A percentile compares a stretch with the other conserved stretches of the same genome.
Evolutionary conservation across 2,888 invertebrate species (phyloP).

Genomic region (Mythimna lalbum): DNA sequence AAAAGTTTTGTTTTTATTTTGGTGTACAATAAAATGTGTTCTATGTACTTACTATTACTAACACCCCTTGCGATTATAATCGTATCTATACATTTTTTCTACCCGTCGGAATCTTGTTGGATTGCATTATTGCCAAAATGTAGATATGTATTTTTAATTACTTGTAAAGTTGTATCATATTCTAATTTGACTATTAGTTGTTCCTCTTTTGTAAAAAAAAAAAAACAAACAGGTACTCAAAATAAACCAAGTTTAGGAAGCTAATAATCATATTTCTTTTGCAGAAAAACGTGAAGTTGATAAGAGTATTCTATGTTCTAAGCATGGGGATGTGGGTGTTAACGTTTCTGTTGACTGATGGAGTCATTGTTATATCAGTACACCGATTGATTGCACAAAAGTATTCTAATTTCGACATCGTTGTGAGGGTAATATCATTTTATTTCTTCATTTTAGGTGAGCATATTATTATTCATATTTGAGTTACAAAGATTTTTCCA

Average conservation of each 20-base stretch:
- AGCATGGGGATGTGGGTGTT: slow-evolving; percentile 22
- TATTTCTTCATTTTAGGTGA: neutral
- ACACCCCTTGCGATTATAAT: no score
- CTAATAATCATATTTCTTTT: slow-evolving; percentile 1
- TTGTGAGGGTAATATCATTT: accelerated
- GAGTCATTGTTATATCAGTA: neutral
- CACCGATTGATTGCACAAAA: accelerated
- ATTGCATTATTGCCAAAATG: no score
- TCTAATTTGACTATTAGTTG: no score
- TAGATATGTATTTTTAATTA: no score
- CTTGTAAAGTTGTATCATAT: no score
- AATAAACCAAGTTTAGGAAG: neutral
- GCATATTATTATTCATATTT: neutral
- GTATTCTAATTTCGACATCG: accelerated
- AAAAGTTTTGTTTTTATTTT: no score
- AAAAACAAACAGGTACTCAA: neutral
- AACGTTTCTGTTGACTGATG: neutral
- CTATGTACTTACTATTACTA: no score
- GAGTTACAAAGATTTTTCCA: no score
- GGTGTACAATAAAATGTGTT: no score
- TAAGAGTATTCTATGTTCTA: neutral
- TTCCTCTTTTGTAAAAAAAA: no score
- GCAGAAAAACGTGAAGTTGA: slow-evolving; percentile 31
- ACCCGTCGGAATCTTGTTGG: no score
- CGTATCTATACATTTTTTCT: no score